Evolutionary conservation across 2,888 invertebrate species (phyloP), one percentile per base, ranked within the genome.

Genomic region (Lasioglossum malachurum): DNA sequence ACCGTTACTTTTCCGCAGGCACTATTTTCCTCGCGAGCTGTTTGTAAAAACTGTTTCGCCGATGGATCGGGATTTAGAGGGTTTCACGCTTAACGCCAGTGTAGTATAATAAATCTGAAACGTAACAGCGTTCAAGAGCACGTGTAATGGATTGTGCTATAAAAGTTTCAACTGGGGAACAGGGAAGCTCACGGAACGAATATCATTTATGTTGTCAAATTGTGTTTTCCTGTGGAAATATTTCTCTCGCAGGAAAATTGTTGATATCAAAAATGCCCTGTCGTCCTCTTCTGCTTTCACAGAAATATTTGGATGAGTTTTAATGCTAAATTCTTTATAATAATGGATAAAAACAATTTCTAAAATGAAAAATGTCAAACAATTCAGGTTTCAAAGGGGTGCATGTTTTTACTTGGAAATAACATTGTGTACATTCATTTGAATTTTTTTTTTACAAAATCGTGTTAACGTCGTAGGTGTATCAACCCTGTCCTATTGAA

Each of bases 161-260:
- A 82, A 53, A 78, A 82, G 77, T 82, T 84, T 74, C 57, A 46
- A 73, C 72, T 1, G 67, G n/a, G 73, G 67, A 82, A 53, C 53
- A 77, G 38, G 67, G 69, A 64, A 77, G 74, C 19, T 31, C 46
- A 5, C 60, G 77, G 27, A 64, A 64, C 60, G 27, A 27, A 77
- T 57, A 77, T 84, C 82, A 82, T 84, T 84, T 84, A 84, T 10
- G 82, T 73, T 57, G 46, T 69, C 67, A 35, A 27, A 12, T 35
- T 35, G 16, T 27, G 57, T 57, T 77, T 69, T 19, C 31, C 53
- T 31, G 71, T 41, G 67, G 74, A 82, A 77, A 76, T 77, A 67
- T 27, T 27, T 19, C 4, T 23, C 14, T 4, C 46, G 31, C 53
- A 19, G 76, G 69, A 73, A 76, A 69, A 74, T 77, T n/a, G 74